Evolutionary conservation across 2,797 vertebrate species (phyloP).

Genomic region (Cyprinella venusta): DNA sequence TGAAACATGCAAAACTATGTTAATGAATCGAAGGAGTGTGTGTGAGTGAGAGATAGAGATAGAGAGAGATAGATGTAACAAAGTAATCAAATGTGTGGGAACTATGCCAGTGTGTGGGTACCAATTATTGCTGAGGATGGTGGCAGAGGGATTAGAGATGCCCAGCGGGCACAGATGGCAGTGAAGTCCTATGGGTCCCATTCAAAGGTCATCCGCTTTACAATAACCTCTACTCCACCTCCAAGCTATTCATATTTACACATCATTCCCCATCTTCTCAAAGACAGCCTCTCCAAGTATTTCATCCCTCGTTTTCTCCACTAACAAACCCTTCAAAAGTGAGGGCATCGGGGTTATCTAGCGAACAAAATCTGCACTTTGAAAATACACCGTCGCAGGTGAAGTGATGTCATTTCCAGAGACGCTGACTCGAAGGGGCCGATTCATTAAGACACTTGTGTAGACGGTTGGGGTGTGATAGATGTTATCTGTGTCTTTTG

Average conservation of each 20-base stretch:
- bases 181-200: slow-evolving; percentile 64
- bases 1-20: slow-evolving; percentile 40
- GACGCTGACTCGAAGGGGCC: slow-evolving; percentile 28
- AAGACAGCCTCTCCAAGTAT: neutral
- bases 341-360: slow-evolving; percentile 58
- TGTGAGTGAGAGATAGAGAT: neutral
- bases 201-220: slow-evolving; percentile 72
- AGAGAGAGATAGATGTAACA: neutral
- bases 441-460: slow-evolving; percentile 57
- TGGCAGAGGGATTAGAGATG: slow-evolving; percentile 71
- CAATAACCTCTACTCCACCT: slow-evolving; percentile 48
- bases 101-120: slow-evolving; percentile 66
- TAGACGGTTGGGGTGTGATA: slow-evolving; percentile 32
- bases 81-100: slow-evolving; percentile 51
- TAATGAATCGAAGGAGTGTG: slow-evolving; percentile 3
- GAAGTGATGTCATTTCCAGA: slow-evolving; percentile 55
- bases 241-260: slow-evolving; percentile 57
- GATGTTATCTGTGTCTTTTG: slow-evolving; percentile 63
- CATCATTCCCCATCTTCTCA: slow-evolving; percentile 45
- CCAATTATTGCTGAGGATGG: slow-evolving; percentile 70
- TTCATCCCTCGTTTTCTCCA: neutral
- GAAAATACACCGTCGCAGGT: slow-evolving; percentile 38
- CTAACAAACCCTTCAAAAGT: slow-evolving; percentile 31
- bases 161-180: slow-evolving; percentile 76
- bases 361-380: slow-evolving; percentile 5